These are phyloP conservation scores for Gymnorhina tibicen DNA, from an alignment of 2,113 vertebrate species.

Conservation along the genomic window DNA sequence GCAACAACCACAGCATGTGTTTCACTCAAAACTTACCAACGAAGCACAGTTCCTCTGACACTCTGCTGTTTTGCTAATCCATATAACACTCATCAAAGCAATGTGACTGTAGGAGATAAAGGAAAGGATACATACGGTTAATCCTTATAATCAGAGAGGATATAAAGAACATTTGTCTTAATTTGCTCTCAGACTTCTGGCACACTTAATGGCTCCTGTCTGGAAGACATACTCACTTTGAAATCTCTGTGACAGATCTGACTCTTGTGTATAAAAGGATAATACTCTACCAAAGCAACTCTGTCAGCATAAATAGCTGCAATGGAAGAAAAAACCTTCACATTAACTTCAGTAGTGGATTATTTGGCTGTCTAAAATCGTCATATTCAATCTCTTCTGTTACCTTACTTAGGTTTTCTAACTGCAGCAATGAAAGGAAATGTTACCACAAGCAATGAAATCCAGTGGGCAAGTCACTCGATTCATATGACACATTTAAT, in stretches of 20 bases:
- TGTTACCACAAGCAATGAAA: background rate
- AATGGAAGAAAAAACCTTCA: background rate
- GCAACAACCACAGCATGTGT: background rate
- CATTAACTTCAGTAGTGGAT: background rate
- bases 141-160: background rate
- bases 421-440: background rate
- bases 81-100: background rate
- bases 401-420: background rate
- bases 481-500: background rate
- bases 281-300: background rate
- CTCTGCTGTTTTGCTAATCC: background rate
- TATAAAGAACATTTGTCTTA: background rate
- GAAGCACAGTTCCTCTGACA: background rate
- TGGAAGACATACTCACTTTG: background rate
- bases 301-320: background rate
- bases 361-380: background rate
- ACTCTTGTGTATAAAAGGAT: background rate
- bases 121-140: background rate
- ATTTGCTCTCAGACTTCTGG: background rate
- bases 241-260: background rate
- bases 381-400: background rate
- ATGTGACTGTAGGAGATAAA: background rate
- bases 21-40: background rate
- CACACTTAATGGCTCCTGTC: background rate
- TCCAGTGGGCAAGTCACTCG: accelerated